Percentiles rank a stretch among this genome's conserved stretches.
phyloP scores from a whole-genome alignment of 2,113 vertebrate species.

The Pristiophorus japonicus region DNA sequence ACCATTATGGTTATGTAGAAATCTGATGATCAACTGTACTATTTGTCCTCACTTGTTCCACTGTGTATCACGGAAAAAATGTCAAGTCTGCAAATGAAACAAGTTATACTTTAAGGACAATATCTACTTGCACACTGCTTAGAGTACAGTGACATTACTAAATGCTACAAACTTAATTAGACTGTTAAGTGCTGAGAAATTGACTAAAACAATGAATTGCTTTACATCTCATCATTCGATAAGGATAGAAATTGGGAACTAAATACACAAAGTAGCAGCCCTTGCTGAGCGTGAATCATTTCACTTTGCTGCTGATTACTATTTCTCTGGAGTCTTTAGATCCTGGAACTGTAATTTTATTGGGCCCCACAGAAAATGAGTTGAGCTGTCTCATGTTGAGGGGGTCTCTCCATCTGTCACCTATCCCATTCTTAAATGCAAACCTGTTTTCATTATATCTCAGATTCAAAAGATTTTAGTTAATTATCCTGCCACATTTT shows the following conservation, averaged over 20 bases:
- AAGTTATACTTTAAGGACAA: not conserved
- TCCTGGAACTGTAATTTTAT: not conserved
- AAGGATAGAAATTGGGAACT: not conserved
- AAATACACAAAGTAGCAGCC: not conserved
- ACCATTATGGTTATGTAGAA: not conserved
- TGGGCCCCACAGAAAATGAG: not conserved
- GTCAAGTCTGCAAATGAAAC: not conserved
- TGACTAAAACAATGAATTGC: not conserved
- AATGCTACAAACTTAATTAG: not conserved
- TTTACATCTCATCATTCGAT: not conserved
- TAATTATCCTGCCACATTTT: conserved; percentile 11
- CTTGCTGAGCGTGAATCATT: not conserved
- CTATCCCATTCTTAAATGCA: not conserved
- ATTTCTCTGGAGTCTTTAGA: not conserved
- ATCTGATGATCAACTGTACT: not conserved
- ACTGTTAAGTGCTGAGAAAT: not conserved
- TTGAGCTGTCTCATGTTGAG: not conserved
- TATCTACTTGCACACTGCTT: not conserved
- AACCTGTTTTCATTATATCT: not conserved
- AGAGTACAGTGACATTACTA: not conserved
- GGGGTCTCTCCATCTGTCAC: not conserved
- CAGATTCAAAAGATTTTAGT: not conserved
- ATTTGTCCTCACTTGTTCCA: not conserved
- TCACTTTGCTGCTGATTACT: not conserved
- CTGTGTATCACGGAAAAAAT: not conserved